Evolutionary conservation across 2,888 invertebrate species (phyloP), one percentile per base, ranked within the genome.

Genomic region (Eutolmus rufibarbis): DNA sequence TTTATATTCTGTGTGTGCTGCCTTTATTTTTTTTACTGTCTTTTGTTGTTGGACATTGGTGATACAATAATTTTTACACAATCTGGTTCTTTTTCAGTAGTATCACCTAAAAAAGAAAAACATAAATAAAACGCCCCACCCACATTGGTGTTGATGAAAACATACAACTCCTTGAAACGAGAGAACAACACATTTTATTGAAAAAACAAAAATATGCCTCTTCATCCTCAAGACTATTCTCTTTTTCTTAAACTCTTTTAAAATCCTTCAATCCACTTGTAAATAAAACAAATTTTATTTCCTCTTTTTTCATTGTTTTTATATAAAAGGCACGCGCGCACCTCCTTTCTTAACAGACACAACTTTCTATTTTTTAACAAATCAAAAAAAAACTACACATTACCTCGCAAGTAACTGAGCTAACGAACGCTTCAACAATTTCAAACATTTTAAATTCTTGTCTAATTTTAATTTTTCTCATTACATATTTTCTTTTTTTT

Each of bases 31-130:
- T 46, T 76, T 8, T 37, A 14, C 34, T 34, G 43, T 74, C 43
- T 74, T 85, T 74, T 85, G 85, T 85, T 85, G 85, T 85, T 85
- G 85, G 85, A 74, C 74, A 74, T 85, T 85, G 85, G 57, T 85
- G 51, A 66, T 84, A 79, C n/a, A 56, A 74, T 85, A 46, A 46
- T 74, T 74, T 51, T 31, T 28, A 85, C 51, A 74, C 74, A 74
- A 51, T 85, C 40, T 66, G 28, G 56, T 66, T 85, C 31, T 85
- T 84, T 85, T 85, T 74, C 57, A 85, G 66, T 40, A 57, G 34
- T 46, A 34, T 74, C 23, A 85, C 28, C 7, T 28, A 2, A 46
- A 46, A 16, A 46, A 14, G 34, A 51, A 14, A 85, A 66, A 81
- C n/a, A 56, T 34, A 12, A 81, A 66, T 19, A 51, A 28, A 28